phyloP scores from a whole-genome alignment of 2,888 invertebrate genomes.

The Cheilosia soror region DNA sequence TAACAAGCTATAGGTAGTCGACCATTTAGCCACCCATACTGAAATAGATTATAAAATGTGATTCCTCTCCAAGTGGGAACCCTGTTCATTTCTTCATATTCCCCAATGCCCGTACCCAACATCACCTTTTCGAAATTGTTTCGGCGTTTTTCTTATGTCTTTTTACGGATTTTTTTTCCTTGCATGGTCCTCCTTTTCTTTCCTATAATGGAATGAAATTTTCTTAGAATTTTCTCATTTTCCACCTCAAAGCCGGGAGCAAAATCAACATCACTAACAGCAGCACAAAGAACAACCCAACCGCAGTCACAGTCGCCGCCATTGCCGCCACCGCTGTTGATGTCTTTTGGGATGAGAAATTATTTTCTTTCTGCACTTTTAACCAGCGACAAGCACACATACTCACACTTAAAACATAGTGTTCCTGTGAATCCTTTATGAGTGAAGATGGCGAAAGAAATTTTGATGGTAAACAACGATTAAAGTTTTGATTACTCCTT shows the following conservation, averaged over 20 bases:
- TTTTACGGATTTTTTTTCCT: background rate
- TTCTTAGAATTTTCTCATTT: constrained; percentile 71
- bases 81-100: constrained; percentile 7
- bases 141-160: constrained; percentile 1
- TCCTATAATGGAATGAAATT: constrained; percentile 57
- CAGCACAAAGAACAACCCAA: constrained; percentile 52
- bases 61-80: constrained; percentile 37
- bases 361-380: constrained; percentile 68
- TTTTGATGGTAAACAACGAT: constrained; percentile 84
- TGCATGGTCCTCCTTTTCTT: constrained; percentile 33
- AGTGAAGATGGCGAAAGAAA: constrained; percentile 77
- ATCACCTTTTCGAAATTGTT: constrained; percentile 47
- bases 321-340: constrained; percentile 2
- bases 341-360: constrained; percentile 65
- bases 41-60: background rate
- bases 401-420: constrained; percentile 14
- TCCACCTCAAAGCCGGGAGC: constrained; percentile 66
- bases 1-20: too few species aligned
- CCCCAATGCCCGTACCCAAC: background rate
- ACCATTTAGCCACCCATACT: background rate
- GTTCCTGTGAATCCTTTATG: constrained; percentile 67
- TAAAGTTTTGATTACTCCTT: constrained; percentile 83
- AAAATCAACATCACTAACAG: constrained; percentile 70
- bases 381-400: constrained; percentile 31
- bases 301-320: constrained; percentile 20